Conservation (phyloP, 2,113 vertebrate species). For the Chaetodon auriga region DNA sequence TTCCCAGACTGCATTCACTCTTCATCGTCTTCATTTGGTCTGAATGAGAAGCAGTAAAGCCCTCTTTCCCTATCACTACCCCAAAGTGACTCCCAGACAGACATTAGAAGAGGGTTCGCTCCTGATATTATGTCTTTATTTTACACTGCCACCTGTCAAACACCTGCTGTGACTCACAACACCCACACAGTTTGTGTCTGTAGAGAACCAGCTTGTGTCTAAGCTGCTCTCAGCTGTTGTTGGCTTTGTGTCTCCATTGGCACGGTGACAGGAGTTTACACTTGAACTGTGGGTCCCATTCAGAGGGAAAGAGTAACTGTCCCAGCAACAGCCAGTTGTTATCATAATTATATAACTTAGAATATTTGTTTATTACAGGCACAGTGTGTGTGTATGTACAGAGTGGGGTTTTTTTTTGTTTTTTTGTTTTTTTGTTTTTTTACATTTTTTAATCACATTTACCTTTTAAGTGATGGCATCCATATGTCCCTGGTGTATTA, state of each 20-base stretch:
- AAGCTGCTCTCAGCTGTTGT: slow-evolving; percentile 62
- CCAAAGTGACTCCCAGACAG: neutral
- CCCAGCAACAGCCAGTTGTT: slow-evolving; percentile 43
- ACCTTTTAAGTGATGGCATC: neutral
- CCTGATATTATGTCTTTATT: slow-evolving; percentile 11
- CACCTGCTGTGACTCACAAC: slow-evolving; percentile 20
- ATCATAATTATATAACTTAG: neutral
- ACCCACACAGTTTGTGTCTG: neutral
- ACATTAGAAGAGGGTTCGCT: neutral
- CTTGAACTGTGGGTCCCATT: slow-evolving; percentile 37
- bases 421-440: too few relatives aligned
- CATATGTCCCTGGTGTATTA: neutral
- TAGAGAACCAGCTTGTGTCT: slow-evolving; percentile 19
- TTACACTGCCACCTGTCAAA: slow-evolving; percentile 25
- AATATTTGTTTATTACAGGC: neutral
- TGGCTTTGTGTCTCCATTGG: slow-evolving; percentile 52
- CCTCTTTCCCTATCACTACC: neutral
- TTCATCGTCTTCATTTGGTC: neutral
- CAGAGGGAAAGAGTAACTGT: slow-evolving; percentile 46
- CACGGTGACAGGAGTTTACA: slow-evolving; percentile 25
- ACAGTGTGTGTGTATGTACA: neutral
- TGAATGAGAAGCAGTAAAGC: neutral
- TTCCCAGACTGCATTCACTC: neutral
- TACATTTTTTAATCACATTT: neutral
- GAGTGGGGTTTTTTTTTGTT: neutral